Base-by-base conservation (phyloP, 1,140 invertebrate genomes). In the Mercenaria mercenaria region DNA sequence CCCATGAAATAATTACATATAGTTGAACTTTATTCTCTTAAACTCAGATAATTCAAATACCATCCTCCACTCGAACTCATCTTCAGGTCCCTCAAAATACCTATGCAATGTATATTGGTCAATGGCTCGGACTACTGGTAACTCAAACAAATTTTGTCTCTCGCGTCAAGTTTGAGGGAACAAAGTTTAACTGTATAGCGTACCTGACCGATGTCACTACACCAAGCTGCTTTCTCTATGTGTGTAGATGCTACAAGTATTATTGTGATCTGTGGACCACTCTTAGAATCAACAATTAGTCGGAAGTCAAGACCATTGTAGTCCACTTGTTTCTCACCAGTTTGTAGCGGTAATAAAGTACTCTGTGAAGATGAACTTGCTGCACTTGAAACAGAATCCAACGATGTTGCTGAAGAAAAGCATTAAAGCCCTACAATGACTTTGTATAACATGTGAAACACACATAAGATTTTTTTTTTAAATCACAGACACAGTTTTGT, bases 171-270 rank as follows among this genome's bases (percentile, higher is more conserved):
- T n/a, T n/a, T n/a, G n/a, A n/a, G n/a, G n/a, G n/a, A n/a, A n/a
- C n/a, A n/a, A n/a, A n/a, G n/a, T n/a, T n/a, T n/a, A n/a, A n/a
- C n/a, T n/a, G n/a, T n/a, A 47, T 15, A 47, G 43, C 69, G 91
- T 92, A 97, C 97, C 96, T 97, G 97, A 89, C 97, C 98, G 84
- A 99, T 98, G 94, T 99, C 98, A 92, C 98, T 98, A 90, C 98
- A 98, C 98, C 98, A 99, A 1, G 98, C 98, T 15, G 98, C 97
- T 96, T 99, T 99, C 93, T 99, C 98, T 96, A 99, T 97, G 72
- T 97, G 96, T 6, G 98, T 98, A 23, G 98, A 97, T 39, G 98
- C 98, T 61, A 98, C 96, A 29, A 99, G 96, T 96, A 98, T 98
- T 34, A 99, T 97, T 13, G 96, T 97, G 8, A 97, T 94, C 88